phyloP scores from a whole-genome alignment of 2,888 invertebrate species.

The Platycnemis pennipes region DNA sequence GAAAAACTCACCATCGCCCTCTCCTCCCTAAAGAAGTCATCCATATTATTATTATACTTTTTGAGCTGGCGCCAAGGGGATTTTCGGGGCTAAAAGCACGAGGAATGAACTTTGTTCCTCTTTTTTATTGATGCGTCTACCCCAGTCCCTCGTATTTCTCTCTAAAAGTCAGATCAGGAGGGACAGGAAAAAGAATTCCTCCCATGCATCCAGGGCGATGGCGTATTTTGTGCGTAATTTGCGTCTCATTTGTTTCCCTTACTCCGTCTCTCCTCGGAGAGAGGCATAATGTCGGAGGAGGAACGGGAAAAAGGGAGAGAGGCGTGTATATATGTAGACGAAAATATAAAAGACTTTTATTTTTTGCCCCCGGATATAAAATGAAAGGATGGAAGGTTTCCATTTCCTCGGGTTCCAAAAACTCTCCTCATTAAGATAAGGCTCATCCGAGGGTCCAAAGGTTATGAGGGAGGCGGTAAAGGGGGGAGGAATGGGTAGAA shows the following conservation, averaged over 20 bases:
- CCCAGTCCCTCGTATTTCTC: neutral
- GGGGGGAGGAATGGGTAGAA: neutral
- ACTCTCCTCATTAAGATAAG: slow-evolving; percentile 49
- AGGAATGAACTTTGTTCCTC: neutral
- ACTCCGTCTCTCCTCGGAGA: neutral
- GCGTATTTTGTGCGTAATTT: neutral
- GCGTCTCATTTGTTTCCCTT: slow-evolving; percentile 25
- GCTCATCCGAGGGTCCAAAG: neutral
- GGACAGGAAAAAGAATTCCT: neutral
- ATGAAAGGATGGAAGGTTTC: neutral
- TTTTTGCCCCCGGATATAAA: neutral
- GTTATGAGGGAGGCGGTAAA: neutral
- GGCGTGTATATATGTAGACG: neutral
- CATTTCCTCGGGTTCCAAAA: slow-evolving; percentile 24
- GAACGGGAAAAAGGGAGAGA: no score
- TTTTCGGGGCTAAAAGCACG: neutral
- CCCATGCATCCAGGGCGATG: neutral
- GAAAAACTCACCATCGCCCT: neutral
- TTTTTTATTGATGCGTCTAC: neutral
- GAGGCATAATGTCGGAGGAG: neutral
- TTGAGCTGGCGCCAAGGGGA: neutral
- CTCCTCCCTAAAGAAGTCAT: no score
- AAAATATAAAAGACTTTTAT: neutral
- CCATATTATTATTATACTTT: neutral
- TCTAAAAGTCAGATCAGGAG: neutral